Evolutionary conservation across 2,888 invertebrate species (phyloP).

Genomic region (Creontiades dilutus): DNA sequence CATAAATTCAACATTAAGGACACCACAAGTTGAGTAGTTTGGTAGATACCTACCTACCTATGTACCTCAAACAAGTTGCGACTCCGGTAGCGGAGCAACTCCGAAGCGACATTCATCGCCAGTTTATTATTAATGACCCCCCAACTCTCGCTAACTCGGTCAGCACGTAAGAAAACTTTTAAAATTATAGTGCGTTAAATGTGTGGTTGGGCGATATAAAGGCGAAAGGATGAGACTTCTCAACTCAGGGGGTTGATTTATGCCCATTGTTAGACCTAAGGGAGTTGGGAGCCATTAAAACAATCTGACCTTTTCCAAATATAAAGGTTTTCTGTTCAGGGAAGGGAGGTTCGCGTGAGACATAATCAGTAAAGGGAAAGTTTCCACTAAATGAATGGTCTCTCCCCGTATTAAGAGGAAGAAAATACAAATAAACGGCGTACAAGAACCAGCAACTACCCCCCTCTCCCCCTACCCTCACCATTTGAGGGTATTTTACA

Average conservation of each 20-base stretch:
- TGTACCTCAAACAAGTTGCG: not conserved
- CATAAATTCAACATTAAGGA: constrained; percentile 7
- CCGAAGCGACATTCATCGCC: constrained; percentile 5
- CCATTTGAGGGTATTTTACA: constrained; percentile 22
- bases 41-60: not conserved
- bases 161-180: constrained; percentile 54
- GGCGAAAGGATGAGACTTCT: constrained; percentile 5
- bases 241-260: constrained; percentile 33
- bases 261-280: not conserved
- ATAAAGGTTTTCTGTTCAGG: constrained; percentile 37
- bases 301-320: constrained; percentile 67
- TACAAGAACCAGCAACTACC: constrained; percentile 18
- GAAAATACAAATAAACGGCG: constrained; percentile 43
- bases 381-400: constrained; percentile 53
- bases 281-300: constrained; percentile 47
- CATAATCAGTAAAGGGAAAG: constrained; percentile 42
- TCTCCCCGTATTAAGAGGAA: constrained; percentile 25
- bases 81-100: not conserved
- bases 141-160: constrained; percentile 1
- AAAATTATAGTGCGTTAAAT: constrained; percentile 53
- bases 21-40: not conserved
- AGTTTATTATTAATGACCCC: constrained; percentile 28
- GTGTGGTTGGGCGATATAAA: constrained; percentile 32
- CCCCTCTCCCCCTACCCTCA: not conserved
- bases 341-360: constrained; percentile 50